phyloP scores from a whole-genome alignment of 2,888 invertebrate genomes.

The Empis stercorea region DNA sequence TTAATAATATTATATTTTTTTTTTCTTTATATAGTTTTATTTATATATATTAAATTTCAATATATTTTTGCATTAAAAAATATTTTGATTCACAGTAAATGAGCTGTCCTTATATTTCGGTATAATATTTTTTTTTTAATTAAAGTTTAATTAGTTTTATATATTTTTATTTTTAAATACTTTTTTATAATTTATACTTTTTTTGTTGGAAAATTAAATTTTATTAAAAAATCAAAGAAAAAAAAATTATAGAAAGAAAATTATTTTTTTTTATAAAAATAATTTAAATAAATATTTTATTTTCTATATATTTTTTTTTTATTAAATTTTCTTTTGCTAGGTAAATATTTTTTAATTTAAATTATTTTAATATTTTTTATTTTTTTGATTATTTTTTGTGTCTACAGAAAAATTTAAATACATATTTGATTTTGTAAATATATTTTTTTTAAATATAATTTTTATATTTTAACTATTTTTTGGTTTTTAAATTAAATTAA shows the following conservation, averaged over 20 bases:
- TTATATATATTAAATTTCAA: conserved; percentile 1
- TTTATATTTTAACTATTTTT: too few relatives aligned
- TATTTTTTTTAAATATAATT: too few relatives aligned
- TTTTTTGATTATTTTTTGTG: too few relatives aligned
- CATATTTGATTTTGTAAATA: too few relatives aligned
- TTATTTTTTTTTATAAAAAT: background rate
- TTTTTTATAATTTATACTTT: background rate
- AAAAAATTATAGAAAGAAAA: too few relatives aligned
- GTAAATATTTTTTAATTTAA: too few relatives aligned
- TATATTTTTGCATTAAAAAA: conserved; percentile 7
- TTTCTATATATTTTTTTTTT: background rate
- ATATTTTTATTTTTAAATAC: background rate
- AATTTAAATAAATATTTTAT: background rate
- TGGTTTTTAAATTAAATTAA: too few relatives aligned
- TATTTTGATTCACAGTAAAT: conserved; percentile 13
- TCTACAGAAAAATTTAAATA: too few relatives aligned
- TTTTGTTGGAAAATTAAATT: background rate
- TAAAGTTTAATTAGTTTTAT: conserved; percentile 3
- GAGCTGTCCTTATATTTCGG: conserved; percentile 8
- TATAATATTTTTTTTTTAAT: conserved; percentile 5
- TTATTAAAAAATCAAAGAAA: background rate
- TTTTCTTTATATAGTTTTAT: background rate
- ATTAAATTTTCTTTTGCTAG: too few relatives aligned
- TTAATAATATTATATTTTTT: too few relatives aligned
- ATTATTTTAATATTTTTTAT: too few relatives aligned